phyloP scores from a whole-genome alignment of 1,140 invertebrate genomes.

The Calycopis cecrops region DNA sequence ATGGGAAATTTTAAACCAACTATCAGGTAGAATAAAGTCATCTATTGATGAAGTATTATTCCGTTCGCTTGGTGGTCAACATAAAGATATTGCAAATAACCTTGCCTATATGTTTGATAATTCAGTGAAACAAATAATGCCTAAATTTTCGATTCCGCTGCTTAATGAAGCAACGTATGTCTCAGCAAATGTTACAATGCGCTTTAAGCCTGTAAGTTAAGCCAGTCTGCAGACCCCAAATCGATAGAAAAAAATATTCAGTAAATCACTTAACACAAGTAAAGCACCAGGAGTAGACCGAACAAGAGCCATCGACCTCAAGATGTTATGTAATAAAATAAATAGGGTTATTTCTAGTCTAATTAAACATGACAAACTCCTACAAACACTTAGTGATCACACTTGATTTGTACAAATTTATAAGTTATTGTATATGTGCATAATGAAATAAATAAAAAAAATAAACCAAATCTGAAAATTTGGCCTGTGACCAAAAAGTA shows the following conservation, averaged over 20 bases:
- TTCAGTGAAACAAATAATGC: constrained; percentile 9
- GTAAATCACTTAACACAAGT: constrained; percentile 7
- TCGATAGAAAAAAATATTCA: constrained; percentile 19
- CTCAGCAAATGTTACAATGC: constrained; percentile 8
- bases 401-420: too few relatives aligned
- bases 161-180: too few relatives aligned
- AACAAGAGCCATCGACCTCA: too few relatives aligned
- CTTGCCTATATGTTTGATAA: constrained; percentile 10
- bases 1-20: constrained; percentile 19
- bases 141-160: constrained; percentile 12
- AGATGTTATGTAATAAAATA: not conserved
- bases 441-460: too few relatives aligned
- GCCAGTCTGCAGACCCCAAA: not conserved
- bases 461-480: too few relatives aligned
- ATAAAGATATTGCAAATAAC: too few relatives aligned
- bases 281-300: constrained; percentile 16
- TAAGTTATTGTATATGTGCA: too few relatives aligned
- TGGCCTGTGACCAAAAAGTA: too few relatives aligned
- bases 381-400: not conserved
- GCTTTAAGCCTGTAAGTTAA: constrained; percentile 10
- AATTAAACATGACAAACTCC: constrained; percentile 9
- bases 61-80: too few relatives aligned
- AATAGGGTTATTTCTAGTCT: not conserved
- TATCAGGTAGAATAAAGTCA: too few relatives aligned
- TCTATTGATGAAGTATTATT: too few relatives aligned